Conservation (phyloP, 2,113 vertebrate genomes). For the Merops nubicus region DNA sequence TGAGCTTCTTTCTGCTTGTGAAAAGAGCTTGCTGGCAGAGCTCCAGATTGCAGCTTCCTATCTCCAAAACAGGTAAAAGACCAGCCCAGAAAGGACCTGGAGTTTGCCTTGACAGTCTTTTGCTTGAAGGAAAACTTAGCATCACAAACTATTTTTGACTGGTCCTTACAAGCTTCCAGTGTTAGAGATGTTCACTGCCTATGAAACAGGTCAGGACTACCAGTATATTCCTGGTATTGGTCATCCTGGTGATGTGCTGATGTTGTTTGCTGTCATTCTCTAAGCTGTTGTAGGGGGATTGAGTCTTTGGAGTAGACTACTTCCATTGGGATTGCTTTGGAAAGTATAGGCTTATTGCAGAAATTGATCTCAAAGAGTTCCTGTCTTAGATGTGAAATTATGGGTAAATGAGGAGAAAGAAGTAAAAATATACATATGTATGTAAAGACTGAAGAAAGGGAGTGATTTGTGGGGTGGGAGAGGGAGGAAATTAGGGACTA, state of each 20-base stretch:
- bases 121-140: background rate
- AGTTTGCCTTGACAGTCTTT: background rate
- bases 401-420: background rate
- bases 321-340: background rate
- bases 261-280: background rate
- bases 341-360: background rate
- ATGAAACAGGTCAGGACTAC: background rate
- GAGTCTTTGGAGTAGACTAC: background rate
- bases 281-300: fast-evolving
- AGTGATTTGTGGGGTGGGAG: background rate
- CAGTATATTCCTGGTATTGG: background rate
- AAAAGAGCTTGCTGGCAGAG: background rate
- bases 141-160: background rate
- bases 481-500: background rate
- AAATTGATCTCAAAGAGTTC: background rate
- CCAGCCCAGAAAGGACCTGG: background rate
- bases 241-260: background rate
- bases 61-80: background rate
- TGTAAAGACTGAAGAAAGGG: background rate
- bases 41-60: background rate
- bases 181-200: background rate
- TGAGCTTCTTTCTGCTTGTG: background rate
- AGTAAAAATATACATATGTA: background rate
- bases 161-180: background rate
- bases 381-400: background rate